Evolutionary conservation across 2,888 invertebrate species (phyloP).

Genomic region (Matsumyia berberina): DNA sequence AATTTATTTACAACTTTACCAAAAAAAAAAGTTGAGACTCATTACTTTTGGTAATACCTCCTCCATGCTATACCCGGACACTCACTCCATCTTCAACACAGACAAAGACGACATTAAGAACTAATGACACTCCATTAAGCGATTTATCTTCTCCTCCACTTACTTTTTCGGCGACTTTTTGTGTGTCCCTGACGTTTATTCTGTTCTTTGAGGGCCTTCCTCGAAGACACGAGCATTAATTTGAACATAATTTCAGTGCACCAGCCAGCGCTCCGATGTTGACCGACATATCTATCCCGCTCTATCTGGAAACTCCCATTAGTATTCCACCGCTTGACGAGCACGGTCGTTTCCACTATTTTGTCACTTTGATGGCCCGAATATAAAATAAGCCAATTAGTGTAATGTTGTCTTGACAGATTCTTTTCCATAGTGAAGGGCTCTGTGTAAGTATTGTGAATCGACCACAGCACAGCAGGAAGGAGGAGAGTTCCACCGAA

Average conservation of each 20-base stretch:
- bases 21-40: conserved; percentile 16
- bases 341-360: conserved; percentile 40
- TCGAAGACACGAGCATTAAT: conserved; percentile 4
- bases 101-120: conserved; percentile 21
- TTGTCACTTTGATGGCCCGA: conserved; percentile 28
- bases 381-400: conserved; percentile 65
- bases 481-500: not conserved
- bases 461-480: not conserved
- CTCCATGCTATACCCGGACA: not conserved
- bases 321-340: conserved; percentile 32
- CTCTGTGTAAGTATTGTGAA: not conserved
- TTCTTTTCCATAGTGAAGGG: conserved; percentile 24
- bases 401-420: conserved; percentile 61
- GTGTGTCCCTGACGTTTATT: not conserved
- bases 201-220: not conserved
- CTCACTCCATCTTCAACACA: not conserved
- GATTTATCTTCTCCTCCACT: conserved; percentile 32
- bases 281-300: not conserved
- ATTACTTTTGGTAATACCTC: conserved; percentile 11
- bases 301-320: not conserved
- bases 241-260: conserved; percentile 11
- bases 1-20: not conserved
- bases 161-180: not conserved
- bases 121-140: conserved; percentile 34
- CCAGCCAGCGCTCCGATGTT: not conserved